phyloP scores from a whole-genome alignment of 2,113 vertebrate genomes.

The Pachycephala philippinensis region DNA sequence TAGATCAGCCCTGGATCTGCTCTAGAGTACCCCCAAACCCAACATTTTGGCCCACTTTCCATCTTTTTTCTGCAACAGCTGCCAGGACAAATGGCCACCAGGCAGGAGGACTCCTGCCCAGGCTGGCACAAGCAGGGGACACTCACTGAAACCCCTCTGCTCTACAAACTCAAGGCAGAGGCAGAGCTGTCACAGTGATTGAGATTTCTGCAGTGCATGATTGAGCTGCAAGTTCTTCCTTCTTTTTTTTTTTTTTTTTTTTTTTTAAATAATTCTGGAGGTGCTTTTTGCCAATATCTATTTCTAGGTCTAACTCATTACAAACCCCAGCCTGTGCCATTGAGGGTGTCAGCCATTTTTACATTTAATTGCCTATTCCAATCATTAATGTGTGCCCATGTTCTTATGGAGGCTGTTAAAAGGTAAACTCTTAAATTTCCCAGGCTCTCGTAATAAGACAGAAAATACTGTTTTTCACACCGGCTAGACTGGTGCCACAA shows the following conservation, averaged over 20 bases:
- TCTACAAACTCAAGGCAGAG: background rate
- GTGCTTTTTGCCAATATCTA: background rate
- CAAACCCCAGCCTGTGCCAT: background rate
- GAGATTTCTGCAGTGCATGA: background rate
- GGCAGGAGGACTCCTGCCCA: background rate
- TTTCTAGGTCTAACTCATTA: background rate
- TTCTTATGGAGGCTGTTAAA: conserved; percentile 22
- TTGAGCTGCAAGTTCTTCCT: background rate
- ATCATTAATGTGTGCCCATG: background rate
- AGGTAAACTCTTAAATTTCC: conserved; percentile 28
- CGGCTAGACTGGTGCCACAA: background rate
- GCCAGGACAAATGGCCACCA: background rate
- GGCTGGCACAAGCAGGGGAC: background rate
- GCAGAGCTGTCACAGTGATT: background rate
- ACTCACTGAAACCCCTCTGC: background rate
- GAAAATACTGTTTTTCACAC: background rate
- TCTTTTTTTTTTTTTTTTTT: no score
- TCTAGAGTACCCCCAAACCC: background rate
- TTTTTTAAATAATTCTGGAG: background rate
- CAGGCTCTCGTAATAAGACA: background rate
- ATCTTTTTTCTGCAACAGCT: background rate
- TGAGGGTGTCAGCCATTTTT: background rate
- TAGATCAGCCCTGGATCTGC: background rate
- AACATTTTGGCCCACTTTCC: background rate
- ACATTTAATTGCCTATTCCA: background rate